phyloP scores from a whole-genome alignment of 1,140 invertebrate genomes.

The Lepidostoma basale region DNA sequence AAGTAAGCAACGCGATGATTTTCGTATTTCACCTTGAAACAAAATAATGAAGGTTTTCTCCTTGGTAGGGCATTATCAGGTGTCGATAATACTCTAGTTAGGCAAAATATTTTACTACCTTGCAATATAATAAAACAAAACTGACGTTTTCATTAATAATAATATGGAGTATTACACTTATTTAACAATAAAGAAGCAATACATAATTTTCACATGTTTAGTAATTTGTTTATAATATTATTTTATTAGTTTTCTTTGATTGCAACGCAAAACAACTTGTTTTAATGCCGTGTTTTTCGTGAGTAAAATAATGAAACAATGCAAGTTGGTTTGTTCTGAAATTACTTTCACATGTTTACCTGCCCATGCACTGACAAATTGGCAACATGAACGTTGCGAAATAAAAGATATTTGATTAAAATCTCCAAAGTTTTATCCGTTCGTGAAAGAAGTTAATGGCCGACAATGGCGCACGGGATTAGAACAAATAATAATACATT shows the following conservation, averaged over 20 bases:
- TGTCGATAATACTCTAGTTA: too few relatives aligned
- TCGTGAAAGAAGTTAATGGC: conserved; percentile 19
- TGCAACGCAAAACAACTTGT: background rate
- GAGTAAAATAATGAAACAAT: background rate
- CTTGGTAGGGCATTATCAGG: too few relatives aligned
- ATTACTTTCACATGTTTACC: conserved; percentile 21
- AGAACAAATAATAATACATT: background rate
- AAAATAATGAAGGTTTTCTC: too few relatives aligned
- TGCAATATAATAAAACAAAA: too few relatives aligned
- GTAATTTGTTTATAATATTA: background rate
- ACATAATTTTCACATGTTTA: too few relatives aligned
- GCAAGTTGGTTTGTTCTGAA: background rate
- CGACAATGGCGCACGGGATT: background rate
- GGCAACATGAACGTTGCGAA: conserved; percentile 14
- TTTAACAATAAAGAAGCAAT: too few relatives aligned
- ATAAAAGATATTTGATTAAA: conserved; percentile 26
- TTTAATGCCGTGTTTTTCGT: background rate
- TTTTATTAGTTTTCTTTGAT: background rate
- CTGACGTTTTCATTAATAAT: too few relatives aligned
- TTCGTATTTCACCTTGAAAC: too few relatives aligned
- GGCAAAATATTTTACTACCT: too few relatives aligned
- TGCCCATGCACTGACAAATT: conserved; percentile 13
- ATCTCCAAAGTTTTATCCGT: conserved; percentile 26
- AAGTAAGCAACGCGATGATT: too few relatives aligned
- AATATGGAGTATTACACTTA: too few relatives aligned